Conservation (phyloP, 2,888 invertebrate genomes). For the Pogonocherus hispidulus region DNA sequence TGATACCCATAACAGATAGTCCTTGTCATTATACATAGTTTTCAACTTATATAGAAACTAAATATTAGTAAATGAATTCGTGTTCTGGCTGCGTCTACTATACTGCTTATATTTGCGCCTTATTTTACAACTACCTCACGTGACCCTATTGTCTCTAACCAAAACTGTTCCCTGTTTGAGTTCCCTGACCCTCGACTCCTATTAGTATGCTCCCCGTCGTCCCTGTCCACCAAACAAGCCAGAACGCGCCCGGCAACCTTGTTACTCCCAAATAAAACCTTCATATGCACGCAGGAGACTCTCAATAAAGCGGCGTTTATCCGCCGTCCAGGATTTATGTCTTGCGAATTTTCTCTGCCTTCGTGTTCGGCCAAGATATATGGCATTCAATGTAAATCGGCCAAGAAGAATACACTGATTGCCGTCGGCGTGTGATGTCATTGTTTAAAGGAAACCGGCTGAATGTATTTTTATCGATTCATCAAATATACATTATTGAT, state of each 20-base stretch:
- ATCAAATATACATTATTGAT: constrained; percentile 43
- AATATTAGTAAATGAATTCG: too few relatives aligned
- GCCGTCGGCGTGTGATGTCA: constrained; percentile 59
- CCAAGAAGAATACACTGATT: constrained; percentile 64
- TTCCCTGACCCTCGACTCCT: background rate
- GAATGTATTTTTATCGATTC: constrained; percentile 41
- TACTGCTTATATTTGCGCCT: too few relatives aligned
- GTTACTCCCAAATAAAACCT: constrained; percentile 27
- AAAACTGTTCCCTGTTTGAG: background rate
- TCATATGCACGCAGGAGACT: constrained; percentile 63
- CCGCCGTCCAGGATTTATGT: constrained; percentile 64
- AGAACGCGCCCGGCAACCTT: background rate
- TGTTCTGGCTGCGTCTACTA: too few relatives aligned
- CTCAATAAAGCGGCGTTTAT: constrained; percentile 55
- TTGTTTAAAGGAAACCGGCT: constrained; percentile 56
- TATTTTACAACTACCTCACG: too few relatives aligned
- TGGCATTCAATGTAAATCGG: constrained; percentile 68
- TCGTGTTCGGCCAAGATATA: constrained; percentile 64
- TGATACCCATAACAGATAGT: too few relatives aligned
- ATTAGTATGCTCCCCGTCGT: background rate
- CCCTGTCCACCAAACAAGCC: background rate
- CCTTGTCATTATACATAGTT: too few relatives aligned
- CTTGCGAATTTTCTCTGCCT: constrained; percentile 62
- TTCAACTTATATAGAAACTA: too few relatives aligned
- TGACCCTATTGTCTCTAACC: background rate